Evolutionary conservation across 2,113 vertebrate species (phyloP), one percentile per base, ranked within the genome.

Genomic region (Leptocoma aspasia): DNA sequence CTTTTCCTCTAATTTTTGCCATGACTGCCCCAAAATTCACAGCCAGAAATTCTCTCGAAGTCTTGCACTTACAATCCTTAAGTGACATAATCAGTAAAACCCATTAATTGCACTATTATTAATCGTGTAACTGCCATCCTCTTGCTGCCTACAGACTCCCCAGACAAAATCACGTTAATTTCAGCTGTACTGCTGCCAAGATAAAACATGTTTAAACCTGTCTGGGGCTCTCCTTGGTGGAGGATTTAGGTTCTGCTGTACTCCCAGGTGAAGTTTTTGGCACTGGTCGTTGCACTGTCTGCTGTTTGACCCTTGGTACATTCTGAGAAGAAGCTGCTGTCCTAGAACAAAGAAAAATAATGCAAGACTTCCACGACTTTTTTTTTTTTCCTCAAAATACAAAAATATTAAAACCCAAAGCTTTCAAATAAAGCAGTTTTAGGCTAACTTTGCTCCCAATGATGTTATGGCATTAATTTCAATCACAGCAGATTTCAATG

Each of bases 241-340:
- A 64, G 23, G 88, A 52, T 81, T 95, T 98, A 35, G 88, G 27
- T 19, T 98, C 95, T 23, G 85, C 57, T 60, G 86, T 94, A 78
- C 94, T 98, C 47, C 79, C 85, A 70, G 64, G 4, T 3, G 73
- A 88, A 3, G 79, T 90, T 97, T 96, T 98, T 61, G 98, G 98
- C 22, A 71, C 45, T 2, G 94, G 95, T 24, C 53, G 96, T 83
- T 97, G 98, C 24, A 53, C 44, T 3, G 95, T 78, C 20, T 95
- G 94, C 30, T 97, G 96, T 83, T 33, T 96, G 85, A 99, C 98
- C 95, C 97, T 98, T 82, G 98, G 98, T 41, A 99, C 97, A 92
- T 97, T 98, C 91, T 98, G 98, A 79, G 81, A 97, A 66, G 87
- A 96, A 81, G 97, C 92, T 31, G 94, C 66, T 89, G 88, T 82